phyloP scores from a whole-genome alignment of 1,140 invertebrate genomes.

The Drosophila biarmipes region DNA sequence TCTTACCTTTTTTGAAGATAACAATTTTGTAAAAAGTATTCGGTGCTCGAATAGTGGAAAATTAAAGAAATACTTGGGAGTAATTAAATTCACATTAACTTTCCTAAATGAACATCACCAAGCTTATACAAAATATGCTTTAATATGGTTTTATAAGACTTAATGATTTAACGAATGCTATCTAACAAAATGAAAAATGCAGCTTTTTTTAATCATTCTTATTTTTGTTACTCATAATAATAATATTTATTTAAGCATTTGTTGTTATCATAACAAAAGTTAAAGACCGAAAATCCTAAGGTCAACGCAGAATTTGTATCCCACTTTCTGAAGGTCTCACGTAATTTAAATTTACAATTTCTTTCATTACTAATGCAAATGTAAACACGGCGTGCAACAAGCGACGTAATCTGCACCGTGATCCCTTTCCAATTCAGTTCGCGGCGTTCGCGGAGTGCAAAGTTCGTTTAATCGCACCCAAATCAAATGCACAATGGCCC shows the following conservation, averaged over 20 bases:
- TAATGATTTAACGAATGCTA: too few relatives aligned
- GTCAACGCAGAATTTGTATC: constrained; percentile 1
- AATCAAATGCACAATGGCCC: constrained; percentile 52
- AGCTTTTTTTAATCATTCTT: too few relatives aligned
- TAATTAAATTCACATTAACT: too few relatives aligned
- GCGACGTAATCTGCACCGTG: constrained; percentile 57
- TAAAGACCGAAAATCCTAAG: neutral
- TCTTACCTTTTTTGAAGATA: too few relatives aligned
- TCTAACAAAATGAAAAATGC: too few relatives aligned
- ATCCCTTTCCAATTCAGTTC: constrained; percentile 44
- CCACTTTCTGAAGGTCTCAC: constrained; percentile 10
- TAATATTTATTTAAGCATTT: neutral
- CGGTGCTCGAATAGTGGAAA: too few relatives aligned
- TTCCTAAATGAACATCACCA: too few relatives aligned
- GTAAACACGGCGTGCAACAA: constrained; percentile 48
- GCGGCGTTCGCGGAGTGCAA: constrained; percentile 51
- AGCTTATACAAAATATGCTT: too few relatives aligned
- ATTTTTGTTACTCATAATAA: too few relatives aligned
- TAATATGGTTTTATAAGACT: too few relatives aligned
- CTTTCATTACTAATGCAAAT: constrained; percentile 62
- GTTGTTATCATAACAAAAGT: neutral
- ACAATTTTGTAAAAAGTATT: too few relatives aligned
- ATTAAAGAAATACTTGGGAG: too few relatives aligned
- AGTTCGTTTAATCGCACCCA: constrained; percentile 72
- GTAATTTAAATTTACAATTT: constrained; percentile 59